Conservation (phyloP, 2,888 invertebrate species). For the Lasioglossum zephyrum region DNA sequence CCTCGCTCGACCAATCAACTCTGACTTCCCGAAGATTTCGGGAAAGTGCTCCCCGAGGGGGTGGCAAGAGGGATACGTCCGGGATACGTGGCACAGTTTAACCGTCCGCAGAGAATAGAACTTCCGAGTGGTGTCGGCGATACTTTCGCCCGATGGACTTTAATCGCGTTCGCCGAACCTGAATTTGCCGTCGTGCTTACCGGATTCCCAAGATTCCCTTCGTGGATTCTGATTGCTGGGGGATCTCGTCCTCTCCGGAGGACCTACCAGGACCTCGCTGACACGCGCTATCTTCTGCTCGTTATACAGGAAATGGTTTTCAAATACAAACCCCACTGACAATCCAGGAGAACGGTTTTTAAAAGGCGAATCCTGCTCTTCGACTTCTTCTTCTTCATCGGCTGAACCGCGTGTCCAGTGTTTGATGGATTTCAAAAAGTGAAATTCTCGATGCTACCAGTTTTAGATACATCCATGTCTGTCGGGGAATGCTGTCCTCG, state of each 20-base stretch:
- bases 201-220: not conserved
- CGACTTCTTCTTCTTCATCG: not conserved
- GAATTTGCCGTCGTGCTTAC: not conserved
- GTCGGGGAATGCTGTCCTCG: not conserved
- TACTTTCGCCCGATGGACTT: not conserved
- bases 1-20: not conserved
- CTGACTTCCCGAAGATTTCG: constrained; percentile 1
- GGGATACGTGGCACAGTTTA: constrained; percentile 14
- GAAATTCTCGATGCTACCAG: not conserved
- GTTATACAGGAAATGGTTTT: not conserved
- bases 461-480: not conserved
- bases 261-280: not conserved
- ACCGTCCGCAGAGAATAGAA: not conserved
- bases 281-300: not conserved
- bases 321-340: not conserved
- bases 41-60: not conserved
- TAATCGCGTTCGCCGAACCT: not conserved
- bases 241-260: too few species aligned
- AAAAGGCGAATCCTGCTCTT: not conserved
- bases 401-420: not conserved
- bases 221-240: not conserved
- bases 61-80: not conserved
- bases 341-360: not conserved
- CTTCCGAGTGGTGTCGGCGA: not conserved
- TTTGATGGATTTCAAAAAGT: not conserved